Base-by-base conservation (phyloP, 2,797 vertebrate species). In the Esox masquinongy region DNA sequence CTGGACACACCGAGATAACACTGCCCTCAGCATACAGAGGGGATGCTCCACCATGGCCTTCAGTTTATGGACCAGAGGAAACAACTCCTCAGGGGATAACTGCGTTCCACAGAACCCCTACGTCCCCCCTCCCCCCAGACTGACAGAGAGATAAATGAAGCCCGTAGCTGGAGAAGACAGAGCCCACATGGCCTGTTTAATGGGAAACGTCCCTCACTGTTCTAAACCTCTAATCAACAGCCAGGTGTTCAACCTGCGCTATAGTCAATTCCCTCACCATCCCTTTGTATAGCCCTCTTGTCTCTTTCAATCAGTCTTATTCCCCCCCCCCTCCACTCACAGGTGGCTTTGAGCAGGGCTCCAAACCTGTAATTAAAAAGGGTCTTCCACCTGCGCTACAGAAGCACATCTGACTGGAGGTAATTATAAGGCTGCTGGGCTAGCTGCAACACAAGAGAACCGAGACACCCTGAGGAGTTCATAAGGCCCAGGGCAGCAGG, bases 301-400 rank as follows among this genome's bases (percentile, higher is more conserved):
- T 51, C 63, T 50, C 61, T 61, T 36, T 61, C 31, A 34, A n/a
- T 69, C 34, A 7, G 12, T 22, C 39, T 47, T 5, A 36, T 71
- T 47, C 59, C 47, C 31, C 34, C 53, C 39, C 5, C 1, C 49
- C 59, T 59, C 43, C 24, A 56, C 74, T 71, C 78, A 78, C 73
- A 74, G 82, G 86, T 88, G 85, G 80, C 78, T 81, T 80, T 70
- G 69, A 78, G 79, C 82, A 26, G 7, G 24, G 69, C 72, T 85
- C 79, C 78, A 78, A 80, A 74, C 83, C 84, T 89, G 85, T 89
- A 89, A 92, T 90, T 91, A 89, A 86, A 88, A 74, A 77, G 76
- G 74, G 71, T 87, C 82, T 83, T 84, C 87, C 89, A 91, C 88
- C 87, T 91, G 89, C 82, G 86, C 80, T 81, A 84, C 84, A 86